Evolutionary conservation across 2,113 vertebrate species (phyloP).

Genomic region (Myotis davidii): DNA sequence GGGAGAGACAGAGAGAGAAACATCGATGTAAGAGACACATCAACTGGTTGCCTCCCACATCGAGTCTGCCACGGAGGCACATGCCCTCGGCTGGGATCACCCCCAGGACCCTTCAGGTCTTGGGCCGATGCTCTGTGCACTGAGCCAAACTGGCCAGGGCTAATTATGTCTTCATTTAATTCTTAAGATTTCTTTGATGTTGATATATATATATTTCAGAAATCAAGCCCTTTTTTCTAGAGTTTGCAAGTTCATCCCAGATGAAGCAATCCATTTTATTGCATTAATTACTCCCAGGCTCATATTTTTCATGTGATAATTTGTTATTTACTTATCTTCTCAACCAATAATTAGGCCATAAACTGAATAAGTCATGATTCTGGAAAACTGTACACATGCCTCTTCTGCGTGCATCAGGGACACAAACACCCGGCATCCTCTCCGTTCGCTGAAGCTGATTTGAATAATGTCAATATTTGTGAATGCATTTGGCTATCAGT

Average conservation of each 20-base stretch:
- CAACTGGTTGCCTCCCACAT: too few species aligned
- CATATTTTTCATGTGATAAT: slow-evolving; percentile 75
- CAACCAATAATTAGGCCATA: slow-evolving; percentile 75
- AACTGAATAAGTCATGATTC: slow-evolving; percentile 63
- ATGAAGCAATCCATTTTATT: slow-evolving; percentile 69
- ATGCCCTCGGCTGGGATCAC: too few species aligned
- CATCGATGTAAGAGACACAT: too few species aligned
- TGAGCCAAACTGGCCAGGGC: not conserved
- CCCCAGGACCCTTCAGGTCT: too few species aligned
- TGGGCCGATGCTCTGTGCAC: too few species aligned
- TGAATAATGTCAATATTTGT: slow-evolving; percentile 76
- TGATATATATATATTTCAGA: slow-evolving; percentile 54
- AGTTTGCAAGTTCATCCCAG: slow-evolving; percentile 28
- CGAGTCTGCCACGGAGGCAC: too few species aligned
- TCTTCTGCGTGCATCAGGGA: slow-evolving; percentile 68
- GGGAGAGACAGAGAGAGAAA: too few species aligned
- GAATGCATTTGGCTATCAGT: slow-evolving; percentile 44
- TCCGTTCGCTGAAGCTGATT: slow-evolving; percentile 61
- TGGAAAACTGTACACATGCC: slow-evolving; percentile 64
- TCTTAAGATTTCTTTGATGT: slow-evolving; percentile 11
- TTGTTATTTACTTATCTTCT: slow-evolving; percentile 80
- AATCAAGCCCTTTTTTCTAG: slow-evolving; percentile 55
- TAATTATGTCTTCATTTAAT: slow-evolving; percentile 16
- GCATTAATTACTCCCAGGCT: slow-evolving; percentile 74
- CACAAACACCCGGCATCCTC: slow-evolving; percentile 25